A percentile compares a stretch with the other conserved stretches of the same genome.
phyloP scores from a whole-genome alignment of 2,888 invertebrate species.

The Acleris emargana region DNA sequence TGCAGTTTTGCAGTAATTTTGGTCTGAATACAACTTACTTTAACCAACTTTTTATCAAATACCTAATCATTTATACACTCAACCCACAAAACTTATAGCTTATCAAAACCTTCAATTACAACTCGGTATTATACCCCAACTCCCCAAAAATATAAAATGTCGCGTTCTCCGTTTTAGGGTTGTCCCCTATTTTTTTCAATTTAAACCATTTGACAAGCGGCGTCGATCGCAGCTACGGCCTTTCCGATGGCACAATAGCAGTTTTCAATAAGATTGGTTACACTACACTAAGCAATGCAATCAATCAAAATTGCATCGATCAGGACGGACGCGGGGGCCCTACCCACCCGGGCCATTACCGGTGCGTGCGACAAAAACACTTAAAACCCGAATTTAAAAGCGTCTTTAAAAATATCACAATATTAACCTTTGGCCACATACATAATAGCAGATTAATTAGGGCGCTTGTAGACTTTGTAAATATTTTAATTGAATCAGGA shows the following conservation, averaged over 20 bases:
- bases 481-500: too few species aligned
- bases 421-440: not conserved
- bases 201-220: slow-evolving; percentile 81
- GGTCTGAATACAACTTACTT: not conserved
- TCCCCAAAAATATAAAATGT: slow-evolving; percentile 76
- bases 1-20: too few species aligned
- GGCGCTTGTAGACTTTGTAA: too few species aligned
- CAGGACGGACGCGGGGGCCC: slow-evolving; percentile 66
- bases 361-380: slow-evolving; percentile 35
- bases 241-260: slow-evolving; percentile 75
- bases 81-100: slow-evolving; percentile 24
- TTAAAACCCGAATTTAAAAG: slow-evolving; percentile 24
- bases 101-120: slow-evolving; percentile 43
- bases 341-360: slow-evolving; percentile 44
- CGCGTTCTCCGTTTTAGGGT: slow-evolving; percentile 70
- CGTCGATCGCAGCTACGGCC: slow-evolving; percentile 76
- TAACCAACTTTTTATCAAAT: not conserved
- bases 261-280: slow-evolving; percentile 84
- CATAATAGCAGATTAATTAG: too few species aligned
- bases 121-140: slow-evolving; percentile 59
- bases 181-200: slow-evolving; percentile 80
- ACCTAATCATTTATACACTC: not conserved
- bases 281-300: slow-evolving; percentile 83
- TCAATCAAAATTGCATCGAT: slow-evolving; percentile 82
- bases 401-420: not conserved